Conservation (phyloP, 2,113 vertebrate genomes). For the Tachuris rubrigastra region DNA sequence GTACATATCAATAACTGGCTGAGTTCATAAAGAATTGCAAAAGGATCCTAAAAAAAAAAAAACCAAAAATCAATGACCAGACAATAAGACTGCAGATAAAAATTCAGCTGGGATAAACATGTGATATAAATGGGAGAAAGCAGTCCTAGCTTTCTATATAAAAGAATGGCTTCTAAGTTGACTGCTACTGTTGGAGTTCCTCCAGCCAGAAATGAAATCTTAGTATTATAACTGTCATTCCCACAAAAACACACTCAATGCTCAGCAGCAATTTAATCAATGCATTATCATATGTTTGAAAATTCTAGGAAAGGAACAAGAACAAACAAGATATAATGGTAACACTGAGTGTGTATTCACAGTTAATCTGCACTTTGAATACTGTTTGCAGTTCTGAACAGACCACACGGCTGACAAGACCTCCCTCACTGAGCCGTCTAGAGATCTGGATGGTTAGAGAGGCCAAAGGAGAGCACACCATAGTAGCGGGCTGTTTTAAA, state of each 20-base stretch:
- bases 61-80: neutral
- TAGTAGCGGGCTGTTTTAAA: accelerated
- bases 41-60: neutral
- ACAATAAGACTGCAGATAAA: neutral
- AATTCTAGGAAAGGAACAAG: neutral
- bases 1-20: neutral
- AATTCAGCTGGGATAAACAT: neutral
- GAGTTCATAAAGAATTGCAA: neutral
- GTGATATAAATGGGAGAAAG: neutral
- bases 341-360: neutral
- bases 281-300: neutral
- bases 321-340: neutral
- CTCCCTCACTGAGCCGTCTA: neutral
- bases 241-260: neutral
- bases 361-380: neutral
- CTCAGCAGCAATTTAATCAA: neutral
- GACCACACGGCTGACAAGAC: neutral
- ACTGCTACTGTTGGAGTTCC: neutral
- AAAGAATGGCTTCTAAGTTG: neutral
- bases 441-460: no score
- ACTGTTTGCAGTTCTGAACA: neutral
- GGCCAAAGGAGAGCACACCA: neutral
- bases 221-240: neutral
- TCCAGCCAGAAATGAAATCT: neutral
- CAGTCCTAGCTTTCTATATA: neutral